These are phyloP conservation scores for Malurus cyaneus DNA, from an alignment of 2,113 vertebrate genomes.

Conservation along the genomic window DNA sequence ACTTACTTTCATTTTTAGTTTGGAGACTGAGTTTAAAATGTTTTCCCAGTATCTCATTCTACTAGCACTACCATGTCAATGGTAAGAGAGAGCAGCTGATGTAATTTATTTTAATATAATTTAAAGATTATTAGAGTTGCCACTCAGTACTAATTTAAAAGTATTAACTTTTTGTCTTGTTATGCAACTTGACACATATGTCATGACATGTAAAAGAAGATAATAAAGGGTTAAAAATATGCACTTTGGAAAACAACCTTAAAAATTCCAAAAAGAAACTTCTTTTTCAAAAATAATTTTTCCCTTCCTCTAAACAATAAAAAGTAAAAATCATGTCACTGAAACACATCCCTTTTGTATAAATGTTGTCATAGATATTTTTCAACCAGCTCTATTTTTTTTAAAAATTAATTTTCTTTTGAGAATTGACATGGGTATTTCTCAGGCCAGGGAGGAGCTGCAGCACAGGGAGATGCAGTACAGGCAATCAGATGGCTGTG, in stretches of 20 bases:
- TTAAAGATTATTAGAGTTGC: conserved; percentile 5
- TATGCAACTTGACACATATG: background rate
- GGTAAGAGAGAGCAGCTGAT: background rate
- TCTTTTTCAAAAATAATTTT: background rate
- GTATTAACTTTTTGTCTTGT: background rate
- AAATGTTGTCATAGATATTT: background rate
- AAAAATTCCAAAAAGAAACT: background rate
- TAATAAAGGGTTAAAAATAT: conserved; percentile 19
- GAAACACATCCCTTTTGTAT: background rate
- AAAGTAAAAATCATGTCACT: background rate
- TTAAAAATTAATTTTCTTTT: background rate
- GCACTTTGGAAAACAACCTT: background rate
- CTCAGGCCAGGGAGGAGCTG: background rate
- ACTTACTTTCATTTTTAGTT: background rate
- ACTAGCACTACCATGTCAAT: background rate
- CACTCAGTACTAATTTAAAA: background rate
- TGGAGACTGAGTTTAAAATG: background rate
- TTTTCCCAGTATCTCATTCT: background rate
- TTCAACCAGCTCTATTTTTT: background rate
- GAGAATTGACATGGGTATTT: background rate
- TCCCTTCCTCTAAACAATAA: background rate
- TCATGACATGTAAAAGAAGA: background rate
- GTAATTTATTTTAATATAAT: background rate
- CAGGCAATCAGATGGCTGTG: background rate
- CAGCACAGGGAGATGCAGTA: accelerated